Conservation (phyloP, 2,113 vertebrate species). For the Ceuthmochares aereus region DNA sequence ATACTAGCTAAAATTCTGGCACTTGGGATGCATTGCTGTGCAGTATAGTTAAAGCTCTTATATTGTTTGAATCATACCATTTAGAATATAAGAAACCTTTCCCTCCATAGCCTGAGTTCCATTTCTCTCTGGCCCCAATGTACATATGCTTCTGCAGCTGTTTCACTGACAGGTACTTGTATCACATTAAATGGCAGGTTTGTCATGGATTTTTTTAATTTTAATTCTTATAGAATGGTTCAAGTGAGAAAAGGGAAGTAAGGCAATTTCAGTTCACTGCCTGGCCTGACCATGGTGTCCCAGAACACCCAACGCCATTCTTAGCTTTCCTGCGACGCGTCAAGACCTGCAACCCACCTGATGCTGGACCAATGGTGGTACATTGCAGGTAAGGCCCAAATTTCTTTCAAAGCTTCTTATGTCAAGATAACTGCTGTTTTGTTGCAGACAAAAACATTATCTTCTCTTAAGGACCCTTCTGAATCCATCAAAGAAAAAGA, state of each 20-base stretch:
- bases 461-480: not conserved
- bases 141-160: not conserved
- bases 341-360: conserved; percentile 97
- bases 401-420: not conserved
- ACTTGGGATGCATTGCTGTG: not conserved
- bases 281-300: conserved; percentile 99
- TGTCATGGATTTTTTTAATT: conserved; percentile 24
- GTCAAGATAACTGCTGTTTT: not conserved
- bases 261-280: conserved; percentile 99
- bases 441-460: not conserved
- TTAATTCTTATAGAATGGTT: conserved; percentile 86
- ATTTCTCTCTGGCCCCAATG: not conserved
- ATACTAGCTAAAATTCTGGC: not conserved
- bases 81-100: not conserved
- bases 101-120: not conserved
- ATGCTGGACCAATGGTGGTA: conserved; percentile 98
- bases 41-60: not conserved
- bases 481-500: not conserved
- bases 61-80: not conserved
- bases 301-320: conserved; percentile 96
- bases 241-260: conserved; percentile 97
- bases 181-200: not conserved
- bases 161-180: not conserved
- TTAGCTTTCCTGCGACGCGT: conserved; percentile 95
- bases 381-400: conserved; percentile 91